A percentile compares a stretch with the other conserved stretches of the same genome.
phyloP scores from a whole-genome alignment of 1,140 invertebrate genomes.

The Tetraneura akinire region DNA sequence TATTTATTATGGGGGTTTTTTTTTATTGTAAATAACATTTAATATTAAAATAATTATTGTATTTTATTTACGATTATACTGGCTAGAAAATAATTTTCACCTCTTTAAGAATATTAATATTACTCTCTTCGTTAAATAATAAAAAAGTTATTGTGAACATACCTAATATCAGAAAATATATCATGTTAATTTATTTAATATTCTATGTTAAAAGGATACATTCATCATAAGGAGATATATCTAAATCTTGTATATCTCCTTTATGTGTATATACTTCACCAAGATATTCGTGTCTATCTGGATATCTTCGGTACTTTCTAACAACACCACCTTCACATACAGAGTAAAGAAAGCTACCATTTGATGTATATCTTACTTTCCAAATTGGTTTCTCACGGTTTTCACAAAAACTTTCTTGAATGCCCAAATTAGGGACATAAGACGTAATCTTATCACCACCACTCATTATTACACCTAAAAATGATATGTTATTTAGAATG shows the following conservation, averaged over 20 bases:
- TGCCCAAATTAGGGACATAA: slow-evolving; percentile 61
- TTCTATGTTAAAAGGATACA: slow-evolving; percentile 60
- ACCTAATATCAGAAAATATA: too few relatives aligned
- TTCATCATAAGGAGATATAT: slow-evolving; percentile 64
- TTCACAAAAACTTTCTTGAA: slow-evolving; percentile 60
- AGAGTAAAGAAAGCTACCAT: slow-evolving; percentile 62
- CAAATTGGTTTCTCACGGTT: slow-evolving; percentile 60
- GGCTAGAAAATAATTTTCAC: too few relatives aligned
- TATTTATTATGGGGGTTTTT: too few relatives aligned
- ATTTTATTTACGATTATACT: too few relatives aligned
- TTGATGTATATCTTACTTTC: slow-evolving; percentile 62
- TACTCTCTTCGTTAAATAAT: too few relatives aligned
- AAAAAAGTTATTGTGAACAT: too few relatives aligned
- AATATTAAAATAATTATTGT: too few relatives aligned
- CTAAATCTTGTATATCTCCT: slow-evolving; percentile 63
- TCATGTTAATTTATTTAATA: background rate
- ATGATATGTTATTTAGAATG: slow-evolving; percentile 3
- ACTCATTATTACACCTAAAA: slow-evolving; percentile 61
- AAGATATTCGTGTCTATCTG: slow-evolving; percentile 62
- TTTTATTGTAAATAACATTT: too few relatives aligned
- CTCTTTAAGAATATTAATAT: too few relatives aligned
- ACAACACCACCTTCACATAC: slow-evolving; percentile 61
- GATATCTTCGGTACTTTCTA: slow-evolving; percentile 61
- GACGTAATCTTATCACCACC: slow-evolving; percentile 62
- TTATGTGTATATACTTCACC: slow-evolving; percentile 62